Percentiles rank a stretch among this genome's conserved stretches.
These are phyloP conservation scores for Carabus problematicus DNA, from an alignment of 2,888 invertebrate species.

Conservation along the genomic window DNA sequence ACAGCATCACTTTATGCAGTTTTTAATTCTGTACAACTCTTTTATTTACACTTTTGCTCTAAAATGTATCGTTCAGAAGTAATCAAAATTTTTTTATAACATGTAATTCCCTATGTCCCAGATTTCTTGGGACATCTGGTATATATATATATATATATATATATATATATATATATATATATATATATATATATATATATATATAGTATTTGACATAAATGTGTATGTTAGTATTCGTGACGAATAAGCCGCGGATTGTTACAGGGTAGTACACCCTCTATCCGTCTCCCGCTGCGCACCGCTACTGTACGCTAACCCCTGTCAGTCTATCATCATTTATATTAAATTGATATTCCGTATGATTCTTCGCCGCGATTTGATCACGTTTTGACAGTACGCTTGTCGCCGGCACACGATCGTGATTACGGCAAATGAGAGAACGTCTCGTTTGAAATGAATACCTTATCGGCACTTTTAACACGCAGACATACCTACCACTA, in stretches of 20 bases:
- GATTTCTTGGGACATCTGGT: too few species aligned
- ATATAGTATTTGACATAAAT: too few species aligned
- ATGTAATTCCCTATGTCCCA: too few species aligned
- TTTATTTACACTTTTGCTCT: too few species aligned
- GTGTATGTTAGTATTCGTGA: slow-evolving; percentile 14
- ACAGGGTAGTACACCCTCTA: neutral
- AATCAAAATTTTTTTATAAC: too few species aligned
- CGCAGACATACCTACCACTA: neutral
- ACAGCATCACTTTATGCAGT: too few species aligned
- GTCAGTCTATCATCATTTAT: slow-evolving; percentile 11
- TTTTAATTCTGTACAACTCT: too few species aligned
- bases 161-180: too few species aligned
- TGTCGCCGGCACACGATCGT: neutral
- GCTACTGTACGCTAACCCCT: neutral
- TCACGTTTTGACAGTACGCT: slow-evolving; percentile 35
- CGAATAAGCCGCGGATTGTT: slow-evolving; percentile 28
- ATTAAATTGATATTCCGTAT: slow-evolving; percentile 15
- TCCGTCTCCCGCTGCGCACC: neutral
- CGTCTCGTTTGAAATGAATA: slow-evolving; percentile 18
- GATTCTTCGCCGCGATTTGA: slow-evolving; percentile 29
- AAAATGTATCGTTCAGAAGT: too few species aligned
- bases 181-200: too few species aligned
- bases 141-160: too few species aligned
- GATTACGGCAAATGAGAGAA: neutral
- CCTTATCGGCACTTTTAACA: slow-evolving; percentile 8